Conservation (phyloP, 1,140 invertebrate genomes). For the Drosophila ohnishii region DNA sequence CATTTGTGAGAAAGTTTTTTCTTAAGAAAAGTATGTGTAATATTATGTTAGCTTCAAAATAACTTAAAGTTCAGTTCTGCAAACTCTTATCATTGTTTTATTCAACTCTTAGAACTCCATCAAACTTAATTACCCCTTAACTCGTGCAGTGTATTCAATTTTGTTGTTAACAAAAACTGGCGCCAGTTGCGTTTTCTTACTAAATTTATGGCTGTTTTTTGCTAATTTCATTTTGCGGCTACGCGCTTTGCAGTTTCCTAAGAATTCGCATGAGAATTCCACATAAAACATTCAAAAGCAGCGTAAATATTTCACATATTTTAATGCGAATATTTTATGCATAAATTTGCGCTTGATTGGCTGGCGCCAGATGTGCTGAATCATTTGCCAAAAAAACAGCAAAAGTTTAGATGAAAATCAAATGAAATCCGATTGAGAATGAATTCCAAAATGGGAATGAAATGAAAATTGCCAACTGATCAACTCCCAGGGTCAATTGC, state of each 20-base stretch:
- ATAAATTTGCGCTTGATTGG: slow-evolving; percentile 33
- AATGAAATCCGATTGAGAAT: slow-evolving; percentile 25
- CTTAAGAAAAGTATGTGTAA: neutral
- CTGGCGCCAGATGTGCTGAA: slow-evolving; percentile 43
- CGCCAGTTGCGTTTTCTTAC: slow-evolving; percentile 43
- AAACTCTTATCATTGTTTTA: neutral
- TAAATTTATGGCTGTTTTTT: slow-evolving; percentile 37
- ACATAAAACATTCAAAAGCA: slow-evolving; percentile 26
- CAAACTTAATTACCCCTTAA: too few species aligned
- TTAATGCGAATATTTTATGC: slow-evolving; percentile 27
- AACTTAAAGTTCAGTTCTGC: neutral
- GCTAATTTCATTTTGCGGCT: slow-evolving; percentile 49
- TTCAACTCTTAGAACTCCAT: neutral
- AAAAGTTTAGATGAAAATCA: slow-evolving; percentile 14
- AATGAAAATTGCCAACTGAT: slow-evolving; percentile 46
- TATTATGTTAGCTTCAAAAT: too few species aligned
- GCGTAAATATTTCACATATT: slow-evolving; percentile 45
- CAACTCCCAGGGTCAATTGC: slow-evolving; percentile 37
- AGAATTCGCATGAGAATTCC: slow-evolving; percentile 72
- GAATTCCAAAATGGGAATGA: slow-evolving; percentile 25
- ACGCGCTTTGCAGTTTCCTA: slow-evolving; percentile 63
- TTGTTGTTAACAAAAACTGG: slow-evolving; percentile 15
- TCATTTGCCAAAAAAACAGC: slow-evolving; percentile 22
- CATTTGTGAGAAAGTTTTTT: neutral
- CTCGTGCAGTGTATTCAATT: slow-evolving; percentile 26